Conservation (phyloP, 53 echinoderm and acorn worm genomes). For the Glandiceps talaboti region DNA sequence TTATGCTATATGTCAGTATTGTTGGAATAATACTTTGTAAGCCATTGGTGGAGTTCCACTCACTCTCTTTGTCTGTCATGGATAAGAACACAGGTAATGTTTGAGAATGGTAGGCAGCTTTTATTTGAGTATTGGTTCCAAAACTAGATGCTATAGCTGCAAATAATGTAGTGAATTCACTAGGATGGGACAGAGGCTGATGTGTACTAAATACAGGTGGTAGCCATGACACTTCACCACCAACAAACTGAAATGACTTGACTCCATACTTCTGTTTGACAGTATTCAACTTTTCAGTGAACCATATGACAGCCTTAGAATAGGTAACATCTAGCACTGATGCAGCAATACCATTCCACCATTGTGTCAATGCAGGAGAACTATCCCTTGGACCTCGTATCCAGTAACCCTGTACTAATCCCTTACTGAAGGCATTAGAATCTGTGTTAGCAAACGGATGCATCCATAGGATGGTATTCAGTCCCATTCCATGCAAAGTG, state of each 20-base stretch:
- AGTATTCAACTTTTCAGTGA: slow-evolving; percentile 27
- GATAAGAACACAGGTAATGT: slow-evolving; percentile 34
- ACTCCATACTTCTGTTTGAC: slow-evolving; percentile 30
- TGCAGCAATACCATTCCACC: slow-evolving; percentile 54
- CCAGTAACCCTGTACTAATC: slow-evolving; percentile 30
- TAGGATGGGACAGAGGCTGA: slow-evolving; percentile 40
- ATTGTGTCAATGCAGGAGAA: slow-evolving; percentile 72
- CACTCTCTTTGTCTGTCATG: slow-evolving; percentile 33
- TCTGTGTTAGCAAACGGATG: slow-evolving; percentile 56
- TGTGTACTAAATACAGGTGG: slow-evolving; percentile 64
- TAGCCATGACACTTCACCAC: slow-evolving; percentile 80
- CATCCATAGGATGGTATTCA: slow-evolving; percentile 37
- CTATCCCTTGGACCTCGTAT: slow-evolving; percentile 59
- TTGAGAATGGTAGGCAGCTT: slow-evolving; percentile 66
- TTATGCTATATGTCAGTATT: slow-evolving; percentile 53
- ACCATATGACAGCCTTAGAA: slow-evolving; percentile 38
- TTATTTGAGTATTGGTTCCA: slow-evolving; percentile 26
- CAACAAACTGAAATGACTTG: slow-evolving; percentile 68
- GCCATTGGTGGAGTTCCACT: slow-evolving; percentile 65
- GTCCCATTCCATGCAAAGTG: slow-evolving; percentile 24
- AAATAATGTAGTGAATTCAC: slow-evolving; percentile 48
- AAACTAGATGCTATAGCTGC: slow-evolving; percentile 34
- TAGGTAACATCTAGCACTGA: slow-evolving; percentile 49
- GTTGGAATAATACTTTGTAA: slow-evolving; percentile 76
- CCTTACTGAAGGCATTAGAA: slow-evolving; percentile 48